Conservation (phyloP, 2,797 vertebrate species). For the Amazona ochrocephala region DNA sequence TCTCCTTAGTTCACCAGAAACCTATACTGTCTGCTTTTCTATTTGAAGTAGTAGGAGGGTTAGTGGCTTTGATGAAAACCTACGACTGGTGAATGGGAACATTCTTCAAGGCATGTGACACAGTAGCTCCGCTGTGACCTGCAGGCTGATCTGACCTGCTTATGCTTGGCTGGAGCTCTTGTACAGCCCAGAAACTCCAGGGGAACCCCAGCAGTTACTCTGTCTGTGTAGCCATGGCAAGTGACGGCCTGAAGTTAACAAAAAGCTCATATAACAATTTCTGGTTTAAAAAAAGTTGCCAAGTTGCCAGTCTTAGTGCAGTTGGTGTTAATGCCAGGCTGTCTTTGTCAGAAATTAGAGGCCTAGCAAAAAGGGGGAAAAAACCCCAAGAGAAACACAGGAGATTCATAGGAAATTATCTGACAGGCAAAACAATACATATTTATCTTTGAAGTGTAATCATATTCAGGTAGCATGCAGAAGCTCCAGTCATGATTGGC, state of each 20-base stretch:
- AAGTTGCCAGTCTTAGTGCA: fast-evolving
- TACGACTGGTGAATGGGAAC: not conserved
- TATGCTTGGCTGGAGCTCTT: not conserved
- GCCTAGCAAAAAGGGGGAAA: fast-evolving
- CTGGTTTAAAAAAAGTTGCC: not conserved
- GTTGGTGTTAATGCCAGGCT: not conserved
- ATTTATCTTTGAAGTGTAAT: not conserved
- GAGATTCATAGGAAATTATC: not conserved
- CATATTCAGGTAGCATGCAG: not conserved
- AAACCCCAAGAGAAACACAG: fast-evolving
- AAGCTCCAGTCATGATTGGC: not conserved
- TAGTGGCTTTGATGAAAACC: not conserved
- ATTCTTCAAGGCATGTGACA: not conserved
- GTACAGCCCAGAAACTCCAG: not conserved
- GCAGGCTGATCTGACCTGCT: not conserved
- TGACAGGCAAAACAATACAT: not conserved
- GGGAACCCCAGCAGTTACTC: not conserved
- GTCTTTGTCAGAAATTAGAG: not conserved
- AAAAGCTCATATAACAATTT: not conserved
- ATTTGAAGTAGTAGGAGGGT: not conserved
- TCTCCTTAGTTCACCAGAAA: not conserved
- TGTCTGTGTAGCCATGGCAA: not conserved
- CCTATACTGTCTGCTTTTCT: not conserved
- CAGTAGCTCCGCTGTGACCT: not conserved
- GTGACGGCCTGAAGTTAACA: not conserved